Percentiles rank a stretch among this genome's conserved stretches.
phyloP scores from a whole-genome alignment of 2,797 vertebrate genomes.

The Spea hammondii region DNA sequence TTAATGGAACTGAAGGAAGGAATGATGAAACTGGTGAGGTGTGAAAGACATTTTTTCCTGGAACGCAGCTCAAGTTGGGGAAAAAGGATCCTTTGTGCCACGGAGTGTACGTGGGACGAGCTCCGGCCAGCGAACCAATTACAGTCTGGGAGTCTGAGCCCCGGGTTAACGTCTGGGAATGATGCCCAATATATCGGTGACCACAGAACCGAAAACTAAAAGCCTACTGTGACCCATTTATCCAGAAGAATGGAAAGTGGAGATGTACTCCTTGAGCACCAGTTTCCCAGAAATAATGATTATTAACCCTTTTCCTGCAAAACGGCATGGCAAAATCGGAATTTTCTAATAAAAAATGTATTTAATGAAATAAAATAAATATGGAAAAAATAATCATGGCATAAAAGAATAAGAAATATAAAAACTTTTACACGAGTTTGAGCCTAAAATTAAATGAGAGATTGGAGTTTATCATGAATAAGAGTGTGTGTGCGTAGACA shows the following conservation, averaged over 20 bases:
- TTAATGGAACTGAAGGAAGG: conserved; percentile 6
- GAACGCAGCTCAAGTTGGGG: conserved; percentile 24
- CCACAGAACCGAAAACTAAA: conserved; percentile 54
- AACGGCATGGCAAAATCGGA: too few species aligned
- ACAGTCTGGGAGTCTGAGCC: conserved; percentile 56
- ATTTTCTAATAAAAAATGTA: too few species aligned
- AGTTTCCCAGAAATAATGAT: too few species aligned
- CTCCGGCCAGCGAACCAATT: conserved; percentile 43
- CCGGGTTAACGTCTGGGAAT: conserved; percentile 54
- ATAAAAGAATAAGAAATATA: too few species aligned
- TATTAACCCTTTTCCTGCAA: not conserved
- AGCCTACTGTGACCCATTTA: conserved; percentile 24
- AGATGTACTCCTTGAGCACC: too few species aligned
- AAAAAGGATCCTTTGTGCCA: conserved; percentile 44
- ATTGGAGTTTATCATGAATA: too few species aligned
- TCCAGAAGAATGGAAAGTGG: conserved; percentile 24
- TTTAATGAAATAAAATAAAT: too few species aligned
- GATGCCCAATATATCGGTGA: conserved; percentile 55
- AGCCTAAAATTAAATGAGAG: too few species aligned
- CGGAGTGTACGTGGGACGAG: conserved; percentile 36
- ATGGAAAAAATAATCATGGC: too few species aligned
- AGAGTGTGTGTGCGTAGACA: too few species aligned
- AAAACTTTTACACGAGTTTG: too few species aligned
- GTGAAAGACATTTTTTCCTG: conserved; percentile 45
- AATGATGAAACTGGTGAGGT: conserved; percentile 30